phyloP scores from a whole-genome alignment of 2,113 vertebrate genomes.

The Cavia aperea region DNA sequence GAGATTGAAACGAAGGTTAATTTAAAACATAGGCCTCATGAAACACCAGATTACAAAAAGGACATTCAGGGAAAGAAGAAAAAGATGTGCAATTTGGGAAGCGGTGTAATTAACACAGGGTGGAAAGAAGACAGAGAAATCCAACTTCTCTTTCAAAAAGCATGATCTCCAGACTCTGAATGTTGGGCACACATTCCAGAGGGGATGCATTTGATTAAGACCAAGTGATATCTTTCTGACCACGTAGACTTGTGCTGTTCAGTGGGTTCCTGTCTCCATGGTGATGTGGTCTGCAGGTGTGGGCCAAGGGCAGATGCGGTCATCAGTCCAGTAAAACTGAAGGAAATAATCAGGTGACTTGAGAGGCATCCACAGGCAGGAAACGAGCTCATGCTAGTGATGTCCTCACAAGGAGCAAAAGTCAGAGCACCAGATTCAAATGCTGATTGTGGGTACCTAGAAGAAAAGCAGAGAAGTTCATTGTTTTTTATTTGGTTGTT shows the following conservation, averaged over 20 bases:
- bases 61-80: background rate
- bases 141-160: background rate
- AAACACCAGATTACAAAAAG: background rate
- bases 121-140: background rate
- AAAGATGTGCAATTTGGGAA: background rate
- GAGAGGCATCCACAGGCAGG: background rate
- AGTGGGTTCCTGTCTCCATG: background rate
- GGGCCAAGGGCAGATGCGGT: background rate
- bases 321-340: background rate
- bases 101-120: background rate
- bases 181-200: background rate
- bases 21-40: background rate
- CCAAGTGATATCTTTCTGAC: background rate
- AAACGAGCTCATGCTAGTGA: background rate
- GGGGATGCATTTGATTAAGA: background rate
- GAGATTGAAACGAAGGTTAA: background rate
- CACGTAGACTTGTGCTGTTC: background rate
- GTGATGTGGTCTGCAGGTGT: background rate
- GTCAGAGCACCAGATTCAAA: background rate
- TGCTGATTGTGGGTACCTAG: background rate
- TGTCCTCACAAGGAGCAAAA: background rate
- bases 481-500: background rate
- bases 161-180: background rate
- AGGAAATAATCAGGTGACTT: background rate
- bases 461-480: background rate